phyloP scores from a whole-genome alignment of 1,140 invertebrate genomes.

The Leptinotarsa texana region DNA sequence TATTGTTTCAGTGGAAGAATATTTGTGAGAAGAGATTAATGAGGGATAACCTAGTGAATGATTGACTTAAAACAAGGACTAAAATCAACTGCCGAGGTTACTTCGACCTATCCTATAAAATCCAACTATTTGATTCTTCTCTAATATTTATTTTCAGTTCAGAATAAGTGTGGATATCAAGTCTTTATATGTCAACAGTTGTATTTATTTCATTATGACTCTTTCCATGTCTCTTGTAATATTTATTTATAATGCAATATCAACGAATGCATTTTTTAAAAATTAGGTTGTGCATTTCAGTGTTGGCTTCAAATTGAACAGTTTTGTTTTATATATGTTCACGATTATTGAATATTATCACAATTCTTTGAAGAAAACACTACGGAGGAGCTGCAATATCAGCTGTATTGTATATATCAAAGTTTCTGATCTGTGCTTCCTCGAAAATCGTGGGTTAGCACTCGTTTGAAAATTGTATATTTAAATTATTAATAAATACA shows the following conservation, averaged over 20 bases:
- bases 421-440: conserved; percentile 40
- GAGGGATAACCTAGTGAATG: conserved; percentile 27
- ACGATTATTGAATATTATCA: conserved; percentile 16
- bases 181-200: background rate
- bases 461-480: conserved; percentile 24
- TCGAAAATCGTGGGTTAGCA: conserved; percentile 34
- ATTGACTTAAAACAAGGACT: conserved; percentile 35
- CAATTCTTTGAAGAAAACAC: conserved; percentile 15
- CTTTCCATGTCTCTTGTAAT: too few relatives aligned
- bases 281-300: background rate
- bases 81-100: conserved; percentile 32
- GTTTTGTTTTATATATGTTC: conserved; percentile 28
- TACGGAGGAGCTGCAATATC: conserved; percentile 28
- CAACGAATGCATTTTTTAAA: background rate
- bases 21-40: conserved; percentile 53
- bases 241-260: too few relatives aligned
- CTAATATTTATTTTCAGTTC: conserved; percentile 24
- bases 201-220: too few relatives aligned
- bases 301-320: conserved; percentile 25
- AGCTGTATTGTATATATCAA: conserved; percentile 35
- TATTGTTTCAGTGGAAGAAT: conserved; percentile 51
- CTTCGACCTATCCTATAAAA: conserved; percentile 9
- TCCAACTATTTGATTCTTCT: conserved; percentile 30
- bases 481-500: conserved; percentile 21
- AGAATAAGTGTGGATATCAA: background rate